A percentile compares a stretch with the other conserved stretches of the same genome.
phyloP scores from a whole-genome alignment of 2,888 invertebrate genomes.

The Hydropsyche betteni region DNA sequence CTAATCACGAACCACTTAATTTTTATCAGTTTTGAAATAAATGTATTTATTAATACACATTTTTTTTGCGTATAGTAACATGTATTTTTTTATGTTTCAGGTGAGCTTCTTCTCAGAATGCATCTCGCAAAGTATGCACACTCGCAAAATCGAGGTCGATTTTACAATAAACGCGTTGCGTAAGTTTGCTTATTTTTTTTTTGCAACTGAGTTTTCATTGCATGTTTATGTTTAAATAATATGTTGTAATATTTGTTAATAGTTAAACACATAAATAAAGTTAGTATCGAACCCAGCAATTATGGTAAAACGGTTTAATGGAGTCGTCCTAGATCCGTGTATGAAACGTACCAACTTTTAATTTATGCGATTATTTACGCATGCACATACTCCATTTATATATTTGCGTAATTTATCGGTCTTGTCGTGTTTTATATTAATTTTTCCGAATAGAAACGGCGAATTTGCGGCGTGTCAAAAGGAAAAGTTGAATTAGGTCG shows the following conservation, averaged over 20 bases:
- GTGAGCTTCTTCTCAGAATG: slow-evolving; percentile 6
- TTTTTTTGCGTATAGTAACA: neutral
- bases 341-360: neutral
- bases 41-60: neutral
- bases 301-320: slow-evolving; percentile 8
- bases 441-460: too few relatives aligned
- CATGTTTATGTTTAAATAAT: neutral
- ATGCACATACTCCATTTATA: too few relatives aligned
- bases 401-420: too few relatives aligned
- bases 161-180: slow-evolving; percentile 1
- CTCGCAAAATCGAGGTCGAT: slow-evolving; percentile 14
- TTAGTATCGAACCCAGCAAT: slow-evolving; percentile 11
- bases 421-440: too few relatives aligned
- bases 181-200: neutral
- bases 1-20: slow-evolving; percentile 12
- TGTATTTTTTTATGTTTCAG: slow-evolving; percentile 1
- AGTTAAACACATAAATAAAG: neutral
- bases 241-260: neutral
- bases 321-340: neutral
- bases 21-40: neutral
- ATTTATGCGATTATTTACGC: neutral
- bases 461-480: too few relatives aligned
- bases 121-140: neutral
- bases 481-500: too few relatives aligned
- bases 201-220: neutral